Conservation (phyloP, 1,140 invertebrate species). For the Idris sp. region DNA sequence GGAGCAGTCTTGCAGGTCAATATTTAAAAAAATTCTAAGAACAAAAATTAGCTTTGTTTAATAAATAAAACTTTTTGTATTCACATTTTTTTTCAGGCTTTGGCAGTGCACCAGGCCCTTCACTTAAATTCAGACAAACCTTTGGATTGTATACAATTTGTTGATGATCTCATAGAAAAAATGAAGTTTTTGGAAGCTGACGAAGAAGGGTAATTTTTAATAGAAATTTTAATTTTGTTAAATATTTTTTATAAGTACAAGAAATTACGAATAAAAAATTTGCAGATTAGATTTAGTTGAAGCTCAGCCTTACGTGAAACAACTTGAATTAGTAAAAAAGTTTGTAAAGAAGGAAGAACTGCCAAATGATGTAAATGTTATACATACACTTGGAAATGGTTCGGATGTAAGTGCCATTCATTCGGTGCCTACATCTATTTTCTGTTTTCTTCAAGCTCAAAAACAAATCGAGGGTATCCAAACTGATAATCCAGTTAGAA, state of each 20-base stretch:
- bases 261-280: no score
- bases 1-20: slow-evolving; percentile 83
- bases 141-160: slow-evolving; percentile 78
- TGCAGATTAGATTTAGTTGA: slow-evolving; percentile 68
- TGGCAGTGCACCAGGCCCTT: slow-evolving; percentile 81
- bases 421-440: slow-evolving; percentile 88
- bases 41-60: neutral
- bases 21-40: no score
- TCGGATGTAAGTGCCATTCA: slow-evolving; percentile 81
- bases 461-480: slow-evolving; percentile 79
- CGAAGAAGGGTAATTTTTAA: slow-evolving; percentile 71
- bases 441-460: slow-evolving; percentile 83
- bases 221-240: no score
- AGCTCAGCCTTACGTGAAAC: slow-evolving; percentile 76
- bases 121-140: slow-evolving; percentile 73
- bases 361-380: slow-evolving; percentile 78
- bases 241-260: no score
- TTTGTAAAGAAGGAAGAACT: slow-evolving; percentile 74
- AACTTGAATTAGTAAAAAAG: slow-evolving; percentile 77
- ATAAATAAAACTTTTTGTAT: slow-evolving; percentile 8
- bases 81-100: slow-evolving; percentile 71
- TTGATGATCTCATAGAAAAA: slow-evolving; percentile 80
- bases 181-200: slow-evolving; percentile 81
- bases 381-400: slow-evolving; percentile 80
- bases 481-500: slow-evolving; percentile 81